Conservation (phyloP, 2,888 invertebrate species). For the Patella pellucida region DNA sequence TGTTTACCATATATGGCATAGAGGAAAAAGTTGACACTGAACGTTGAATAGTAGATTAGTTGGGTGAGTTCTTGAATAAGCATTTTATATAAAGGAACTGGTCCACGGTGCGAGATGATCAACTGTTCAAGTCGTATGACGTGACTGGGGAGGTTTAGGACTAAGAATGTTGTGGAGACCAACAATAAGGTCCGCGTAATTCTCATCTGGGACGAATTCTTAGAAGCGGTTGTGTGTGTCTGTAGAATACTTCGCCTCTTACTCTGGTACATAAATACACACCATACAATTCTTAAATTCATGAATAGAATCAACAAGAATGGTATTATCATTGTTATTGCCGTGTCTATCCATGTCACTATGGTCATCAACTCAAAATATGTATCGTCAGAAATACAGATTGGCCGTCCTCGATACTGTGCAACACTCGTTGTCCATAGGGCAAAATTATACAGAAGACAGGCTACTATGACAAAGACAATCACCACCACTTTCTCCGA, state of each 20-base stretch:
- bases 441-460: slow-evolving; percentile 47
- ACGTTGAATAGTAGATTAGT: slow-evolving; percentile 47
- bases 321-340: slow-evolving; percentile 53
- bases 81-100: background rate
- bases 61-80: slow-evolving; percentile 43
- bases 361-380: slow-evolving; percentile 37
- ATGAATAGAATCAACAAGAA: slow-evolving; percentile 44
- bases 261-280: slow-evolving; percentile 34
- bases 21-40: slow-evolving; percentile 51
- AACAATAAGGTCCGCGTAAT: slow-evolving; percentile 54
- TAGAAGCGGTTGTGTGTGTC: slow-evolving; percentile 10
- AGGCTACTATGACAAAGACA: slow-evolving; percentile 35
- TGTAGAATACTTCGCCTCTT: slow-evolving; percentile 22
- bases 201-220: slow-evolving; percentile 41
- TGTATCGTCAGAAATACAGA: slow-evolving; percentile 34
- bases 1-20: slow-evolving; percentile 50
- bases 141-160: slow-evolving; percentile 62
- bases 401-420: slow-evolving; percentile 12
- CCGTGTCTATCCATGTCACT: slow-evolving; percentile 51
- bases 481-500: slow-evolving; percentile 47
- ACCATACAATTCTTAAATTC: slow-evolving; percentile 41
- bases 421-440: slow-evolving; percentile 47
- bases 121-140: slow-evolving; percentile 48
- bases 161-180: slow-evolving; percentile 55
- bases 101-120: slow-evolving; percentile 28